These are phyloP conservation scores for Drosophila miranda DNA, from an alignment of 1,140 invertebrate genomes.

Conservation along the genomic window DNA sequence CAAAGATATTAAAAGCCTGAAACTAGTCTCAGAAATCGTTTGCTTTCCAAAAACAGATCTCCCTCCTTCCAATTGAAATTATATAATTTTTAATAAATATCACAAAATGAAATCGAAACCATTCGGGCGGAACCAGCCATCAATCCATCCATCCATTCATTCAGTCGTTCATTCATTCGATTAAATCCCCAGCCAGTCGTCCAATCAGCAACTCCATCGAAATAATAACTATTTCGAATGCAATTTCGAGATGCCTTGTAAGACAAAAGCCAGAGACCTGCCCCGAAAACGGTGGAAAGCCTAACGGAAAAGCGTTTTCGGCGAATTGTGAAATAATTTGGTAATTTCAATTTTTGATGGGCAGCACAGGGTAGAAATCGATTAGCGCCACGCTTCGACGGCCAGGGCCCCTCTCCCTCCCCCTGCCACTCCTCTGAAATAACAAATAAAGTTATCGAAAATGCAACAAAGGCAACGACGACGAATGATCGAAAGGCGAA, in stretches of 20 bases:
- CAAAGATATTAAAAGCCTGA: too few relatives aligned
- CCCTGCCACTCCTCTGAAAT: not conserved
- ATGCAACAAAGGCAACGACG: slow-evolving; percentile 31
- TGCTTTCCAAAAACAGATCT: not conserved
- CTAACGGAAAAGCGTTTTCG: slow-evolving; percentile 28
- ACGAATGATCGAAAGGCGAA: slow-evolving; percentile 31
- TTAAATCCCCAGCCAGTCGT: not conserved
- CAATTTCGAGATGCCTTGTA: slow-evolving; percentile 27
- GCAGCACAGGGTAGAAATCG: slow-evolving; percentile 49
- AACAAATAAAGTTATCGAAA: slow-evolving; percentile 70
- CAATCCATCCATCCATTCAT: too few relatives aligned
- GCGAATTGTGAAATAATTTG: slow-evolving; percentile 57
- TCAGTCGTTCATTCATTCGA: not conserved
- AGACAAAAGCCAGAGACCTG: slow-evolving; percentile 14
- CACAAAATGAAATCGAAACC: slow-evolving; percentile 45
- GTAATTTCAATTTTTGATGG: slow-evolving; percentile 45
- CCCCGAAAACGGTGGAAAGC: slow-evolving; percentile 19
- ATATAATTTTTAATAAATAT: slow-evolving; percentile 18
- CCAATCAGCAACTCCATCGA: slow-evolving; percentile 46
- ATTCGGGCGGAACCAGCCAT: slow-evolving; percentile 13
- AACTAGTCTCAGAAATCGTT: too few relatives aligned
- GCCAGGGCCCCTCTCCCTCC: not conserved
- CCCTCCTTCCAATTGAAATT: not conserved
- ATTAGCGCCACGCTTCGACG: slow-evolving; percentile 53
- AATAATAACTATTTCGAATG: slow-evolving; percentile 40